Conservation (phyloP, 2,113 vertebrate species). For the Hemiprocne comata region DNA sequence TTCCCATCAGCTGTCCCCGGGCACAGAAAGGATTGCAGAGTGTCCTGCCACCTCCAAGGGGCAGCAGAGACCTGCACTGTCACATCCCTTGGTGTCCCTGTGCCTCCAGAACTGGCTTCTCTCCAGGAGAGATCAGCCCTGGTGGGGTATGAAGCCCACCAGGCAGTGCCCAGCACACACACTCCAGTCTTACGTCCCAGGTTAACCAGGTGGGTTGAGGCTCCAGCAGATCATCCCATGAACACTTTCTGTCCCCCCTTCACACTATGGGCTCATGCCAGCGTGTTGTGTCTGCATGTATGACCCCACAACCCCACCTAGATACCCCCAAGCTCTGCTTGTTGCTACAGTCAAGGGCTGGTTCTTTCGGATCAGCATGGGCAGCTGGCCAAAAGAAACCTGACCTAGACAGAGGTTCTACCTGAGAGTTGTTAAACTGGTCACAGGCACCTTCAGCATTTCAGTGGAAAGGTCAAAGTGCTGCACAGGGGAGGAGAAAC, state of each 20-base stretch:
- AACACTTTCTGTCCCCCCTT: neutral
- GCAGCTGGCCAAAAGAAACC: neutral
- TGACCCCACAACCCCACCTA: neutral
- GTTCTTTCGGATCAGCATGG: too few relatives aligned
- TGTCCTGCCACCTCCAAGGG: neutral
- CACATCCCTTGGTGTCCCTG: accelerated
- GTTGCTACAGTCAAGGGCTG: too few relatives aligned
- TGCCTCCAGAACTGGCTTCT: neutral
- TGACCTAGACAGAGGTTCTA: too few relatives aligned
- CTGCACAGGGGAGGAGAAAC: neutral
- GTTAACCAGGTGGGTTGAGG: neutral
- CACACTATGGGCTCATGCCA: too few relatives aligned
- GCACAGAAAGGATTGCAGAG: accelerated
- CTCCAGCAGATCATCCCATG: accelerated
- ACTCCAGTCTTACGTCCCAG: neutral
- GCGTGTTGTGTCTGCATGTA: too few relatives aligned
- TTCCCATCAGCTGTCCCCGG: too few relatives aligned
- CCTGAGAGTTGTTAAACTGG: accelerated
- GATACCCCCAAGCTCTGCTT: too few relatives aligned
- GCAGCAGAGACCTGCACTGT: neutral
- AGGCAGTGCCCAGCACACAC: neutral
- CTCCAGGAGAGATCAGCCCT: accelerated
- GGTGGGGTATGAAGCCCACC: accelerated
- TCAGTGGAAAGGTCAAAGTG: accelerated
- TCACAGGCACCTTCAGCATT: accelerated